Evolutionary conservation across 2,888 invertebrate genomes (phyloP).

Genomic region (Philereme transversata): DNA sequence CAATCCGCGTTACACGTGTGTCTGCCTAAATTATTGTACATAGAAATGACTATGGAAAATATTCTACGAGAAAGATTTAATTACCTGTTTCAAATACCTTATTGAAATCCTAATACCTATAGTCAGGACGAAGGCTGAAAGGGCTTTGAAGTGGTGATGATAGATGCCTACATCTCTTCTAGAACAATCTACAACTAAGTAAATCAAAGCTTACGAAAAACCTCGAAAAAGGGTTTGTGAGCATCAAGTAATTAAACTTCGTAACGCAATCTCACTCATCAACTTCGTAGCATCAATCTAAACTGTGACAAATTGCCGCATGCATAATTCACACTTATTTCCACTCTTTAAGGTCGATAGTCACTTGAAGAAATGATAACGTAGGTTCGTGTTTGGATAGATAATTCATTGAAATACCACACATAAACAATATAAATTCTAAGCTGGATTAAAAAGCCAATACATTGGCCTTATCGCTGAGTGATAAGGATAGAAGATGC

Average conservation of each 20-base stretch:
- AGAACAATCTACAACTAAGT: background rate
- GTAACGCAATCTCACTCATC: slow-evolving; percentile 45
- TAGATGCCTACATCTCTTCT: no score
- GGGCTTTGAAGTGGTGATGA: no score
- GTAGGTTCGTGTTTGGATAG: no score
- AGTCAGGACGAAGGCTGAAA: no score
- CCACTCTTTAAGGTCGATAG: no score
- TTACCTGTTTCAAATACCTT: background rate
- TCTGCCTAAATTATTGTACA: background rate
- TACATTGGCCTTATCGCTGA: no score
- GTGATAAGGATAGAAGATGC: no score
- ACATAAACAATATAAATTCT: no score
- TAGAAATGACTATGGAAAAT: background rate
- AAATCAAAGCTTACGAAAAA: slow-evolving; percentile 3
- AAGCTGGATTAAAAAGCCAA: no score
- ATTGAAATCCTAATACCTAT: no score
- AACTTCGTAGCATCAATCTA: slow-evolving; percentile 41
- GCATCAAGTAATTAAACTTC: slow-evolving; percentile 60
- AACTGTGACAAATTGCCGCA: slow-evolving; percentile 50
- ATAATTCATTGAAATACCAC: no score
- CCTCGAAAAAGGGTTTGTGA: slow-evolving; percentile 1
- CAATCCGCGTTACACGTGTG: background rate
- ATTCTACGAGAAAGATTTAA: background rate
- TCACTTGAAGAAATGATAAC: no score
- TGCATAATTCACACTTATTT: background rate